Base-by-base conservation (phyloP, 1,140 invertebrate genomes). In the Zeugodacus cucurbitae region DNA sequence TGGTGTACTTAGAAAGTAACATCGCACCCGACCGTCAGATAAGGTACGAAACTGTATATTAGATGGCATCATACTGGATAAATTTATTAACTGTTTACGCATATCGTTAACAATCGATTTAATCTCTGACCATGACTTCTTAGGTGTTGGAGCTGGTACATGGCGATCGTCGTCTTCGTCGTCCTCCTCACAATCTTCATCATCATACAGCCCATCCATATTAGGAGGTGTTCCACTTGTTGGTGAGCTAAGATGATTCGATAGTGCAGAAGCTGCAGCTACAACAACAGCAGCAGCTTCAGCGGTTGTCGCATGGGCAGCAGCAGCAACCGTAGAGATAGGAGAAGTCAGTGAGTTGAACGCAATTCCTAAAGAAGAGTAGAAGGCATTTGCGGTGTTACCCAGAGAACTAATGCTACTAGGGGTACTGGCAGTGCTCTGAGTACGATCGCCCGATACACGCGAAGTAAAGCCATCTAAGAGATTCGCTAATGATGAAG, bases 1-100 rank as follows among this genome's bases (percentile, higher is more conserved):
- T 0, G 97, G 96, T 20, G 96, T 97, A 89, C 97, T 96, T 26
- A 99, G 94, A 93, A 98, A 99, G 94, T 98, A 99, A 90, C 98
- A 96, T 91, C 97, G 95, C 59, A 95, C 96, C 88, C 96, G 95
- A 82, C 96, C 96, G 94, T 97, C 97, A 41, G 95, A 95, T 41
- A 97, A 94, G 87, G 95, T 95, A 74, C 97, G 94, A 94, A 98
- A 98, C 26, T 96, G 96, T 90, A 98, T 96, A 48, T 96, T 96
- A 88, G 96, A 96, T 17, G 97, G 97, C 29, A 97, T 95, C 94
- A 96, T 96, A 1, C 96, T 95, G 0, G 96, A 97, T 86, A 97
- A 94, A 70, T 95, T 95, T 1, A 96, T 96, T 37, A 98, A 91
- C 90, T 97, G 96, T 88, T 97, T 95, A 3, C 98, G 94, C 87